Percentiles rank a stretch among this genome's conserved stretches.
Evolutionary conservation across 2,888 invertebrate species (phyloP).

Genomic region (Neocrepidodera transversa): DNA sequence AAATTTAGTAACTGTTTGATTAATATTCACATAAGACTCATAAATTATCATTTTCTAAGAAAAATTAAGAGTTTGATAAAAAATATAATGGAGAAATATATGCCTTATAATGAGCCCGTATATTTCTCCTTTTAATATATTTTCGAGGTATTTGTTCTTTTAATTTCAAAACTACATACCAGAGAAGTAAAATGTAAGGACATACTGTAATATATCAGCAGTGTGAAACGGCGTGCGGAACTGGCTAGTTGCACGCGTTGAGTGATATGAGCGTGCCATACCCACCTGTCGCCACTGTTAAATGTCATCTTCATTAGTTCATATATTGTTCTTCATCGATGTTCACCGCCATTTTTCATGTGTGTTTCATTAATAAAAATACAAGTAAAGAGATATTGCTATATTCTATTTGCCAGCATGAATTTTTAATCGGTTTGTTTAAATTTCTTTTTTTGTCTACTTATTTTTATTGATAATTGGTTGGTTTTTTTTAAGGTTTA

Average conservation of each 20-base stretch:
- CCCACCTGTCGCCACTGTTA: conserved; percentile 54
- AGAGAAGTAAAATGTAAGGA: background rate
- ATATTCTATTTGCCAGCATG: conserved; percentile 45
- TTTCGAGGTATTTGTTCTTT: too few species aligned
- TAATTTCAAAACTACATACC: conserved; percentile 9
- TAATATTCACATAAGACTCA: too few species aligned
- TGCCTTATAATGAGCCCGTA: too few species aligned
- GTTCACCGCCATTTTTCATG: conserved; percentile 45
- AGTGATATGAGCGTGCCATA: conserved; percentile 62
- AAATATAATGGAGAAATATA: too few species aligned
- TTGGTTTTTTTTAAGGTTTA: too few species aligned
- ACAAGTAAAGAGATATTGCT: conserved; percentile 54
- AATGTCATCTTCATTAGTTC: conserved; percentile 38
- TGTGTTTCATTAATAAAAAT: conserved; percentile 52
- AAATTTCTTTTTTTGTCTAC: background rate
- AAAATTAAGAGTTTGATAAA: too few species aligned
- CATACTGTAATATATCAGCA: conserved; percentile 43
- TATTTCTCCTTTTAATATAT: too few species aligned
- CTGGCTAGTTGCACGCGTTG: conserved; percentile 56
- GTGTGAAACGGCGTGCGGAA: conserved; percentile 55
- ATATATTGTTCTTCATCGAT: conserved; percentile 41
- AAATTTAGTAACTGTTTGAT: too few species aligned
- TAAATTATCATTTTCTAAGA: too few species aligned
- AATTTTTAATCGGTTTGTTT: conserved; percentile 31
- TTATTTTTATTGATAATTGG: background rate